These are phyloP conservation scores for Dendronephthya gigantea DNA, from an alignment of 64 coral and sea anemone species.

Conservation along the genomic window DNA sequence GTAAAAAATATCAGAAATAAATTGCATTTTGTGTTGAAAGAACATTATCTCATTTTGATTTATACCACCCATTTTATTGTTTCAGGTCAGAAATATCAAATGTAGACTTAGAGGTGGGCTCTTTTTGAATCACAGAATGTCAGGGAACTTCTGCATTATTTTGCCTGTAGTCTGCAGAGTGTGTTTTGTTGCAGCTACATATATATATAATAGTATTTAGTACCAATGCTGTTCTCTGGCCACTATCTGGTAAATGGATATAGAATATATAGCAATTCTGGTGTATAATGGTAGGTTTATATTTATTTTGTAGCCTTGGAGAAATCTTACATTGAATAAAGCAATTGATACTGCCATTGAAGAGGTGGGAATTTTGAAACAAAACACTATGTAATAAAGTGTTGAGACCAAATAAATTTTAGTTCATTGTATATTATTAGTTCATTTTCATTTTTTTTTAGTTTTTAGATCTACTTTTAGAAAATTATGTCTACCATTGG, in stretches of 20 bases:
- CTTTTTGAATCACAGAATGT: too few species aligned
- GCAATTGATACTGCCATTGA: constrained; percentile 7
- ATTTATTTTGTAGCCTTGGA: constrained; percentile 1
- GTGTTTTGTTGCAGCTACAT: too few species aligned
- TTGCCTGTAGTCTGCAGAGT: too few species aligned
- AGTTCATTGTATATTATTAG: too few species aligned
- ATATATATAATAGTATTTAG: too few species aligned
- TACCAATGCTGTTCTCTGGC: too few species aligned
- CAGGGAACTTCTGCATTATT: too few species aligned
- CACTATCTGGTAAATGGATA: too few species aligned
- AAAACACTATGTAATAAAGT: too few species aligned
- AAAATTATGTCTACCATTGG: constrained; percentile 20
- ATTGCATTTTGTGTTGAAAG: background rate
- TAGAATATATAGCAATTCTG: too few species aligned
- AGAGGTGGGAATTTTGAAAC: background rate
- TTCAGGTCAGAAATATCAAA: background rate
- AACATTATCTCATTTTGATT: too few species aligned
- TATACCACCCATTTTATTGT: background rate
- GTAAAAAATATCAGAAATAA: background rate
- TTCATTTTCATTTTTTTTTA: background rate
- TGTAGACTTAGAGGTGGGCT: background rate
- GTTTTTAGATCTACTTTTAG: background rate
- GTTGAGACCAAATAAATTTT: too few species aligned
- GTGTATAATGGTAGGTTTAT: background rate
- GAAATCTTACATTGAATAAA: constrained; percentile 10